A percentile compares a stretch with the other conserved stretches of the same genome.
Conservation (phyloP, 1,140 invertebrate genomes). For the Aphelenchoides besseyi region DNA sequence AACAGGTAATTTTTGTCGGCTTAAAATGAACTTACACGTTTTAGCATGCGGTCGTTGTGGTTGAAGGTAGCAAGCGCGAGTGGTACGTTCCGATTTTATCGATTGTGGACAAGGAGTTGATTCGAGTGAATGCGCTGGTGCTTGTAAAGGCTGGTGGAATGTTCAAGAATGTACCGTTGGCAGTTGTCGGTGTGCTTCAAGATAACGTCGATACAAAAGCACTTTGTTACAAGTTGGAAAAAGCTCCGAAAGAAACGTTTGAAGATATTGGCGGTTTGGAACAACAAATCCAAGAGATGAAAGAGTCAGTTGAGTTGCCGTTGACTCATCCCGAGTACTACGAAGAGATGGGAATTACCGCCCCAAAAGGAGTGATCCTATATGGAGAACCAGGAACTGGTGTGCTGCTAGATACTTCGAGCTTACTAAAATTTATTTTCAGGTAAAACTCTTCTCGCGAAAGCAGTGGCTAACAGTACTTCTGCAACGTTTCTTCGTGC, state of each 20-base stretch:
- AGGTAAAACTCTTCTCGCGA: slow-evolving; percentile 51
- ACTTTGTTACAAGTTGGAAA: slow-evolving; percentile 44
- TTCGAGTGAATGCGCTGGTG: slow-evolving; percentile 50
- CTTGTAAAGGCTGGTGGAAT: slow-evolving; percentile 46
- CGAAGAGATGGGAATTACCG: slow-evolving; percentile 54
- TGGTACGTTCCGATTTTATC: slow-evolving; percentile 55
- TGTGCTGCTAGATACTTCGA: not conserved
- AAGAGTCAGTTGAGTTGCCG: slow-evolving; percentile 52
- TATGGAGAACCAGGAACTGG: slow-evolving; percentile 54
- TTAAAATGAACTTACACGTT: slow-evolving; percentile 11
- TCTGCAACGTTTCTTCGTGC: slow-evolving; percentile 50
- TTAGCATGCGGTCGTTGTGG: slow-evolving; percentile 47
- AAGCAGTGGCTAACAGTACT: slow-evolving; percentile 51
- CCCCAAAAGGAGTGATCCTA: slow-evolving; percentile 54
- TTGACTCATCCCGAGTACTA: slow-evolving; percentile 56
- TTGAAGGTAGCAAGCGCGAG: slow-evolving; percentile 48
- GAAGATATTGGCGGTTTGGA: slow-evolving; percentile 52
- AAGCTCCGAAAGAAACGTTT: slow-evolving; percentile 52
- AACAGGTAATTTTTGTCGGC: slow-evolving; percentile 30
- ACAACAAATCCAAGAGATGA: slow-evolving; percentile 51
- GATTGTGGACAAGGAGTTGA: slow-evolving; percentile 54
- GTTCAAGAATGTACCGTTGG: slow-evolving; percentile 50
- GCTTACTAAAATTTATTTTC: not conserved
- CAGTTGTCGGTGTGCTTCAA: slow-evolving; percentile 48
- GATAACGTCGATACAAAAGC: slow-evolving; percentile 43